These are phyloP conservation scores for Microplitis manilae DNA, from an alignment of 2,888 invertebrate genomes.

Conservation along the genomic window DNA sequence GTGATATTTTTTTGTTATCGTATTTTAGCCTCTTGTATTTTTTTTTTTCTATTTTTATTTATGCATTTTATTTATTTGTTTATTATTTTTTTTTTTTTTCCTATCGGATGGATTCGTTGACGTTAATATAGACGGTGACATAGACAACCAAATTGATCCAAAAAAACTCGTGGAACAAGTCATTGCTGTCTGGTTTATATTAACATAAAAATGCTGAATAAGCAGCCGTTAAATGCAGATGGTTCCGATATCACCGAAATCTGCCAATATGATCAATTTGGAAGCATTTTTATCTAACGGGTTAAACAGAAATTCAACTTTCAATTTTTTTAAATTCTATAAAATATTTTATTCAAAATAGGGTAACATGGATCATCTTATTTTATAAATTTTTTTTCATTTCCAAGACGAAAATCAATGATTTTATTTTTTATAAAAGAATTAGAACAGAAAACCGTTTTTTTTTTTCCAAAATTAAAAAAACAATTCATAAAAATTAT, in stretches of 20 bases:
- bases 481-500: too few relatives aligned
- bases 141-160: neutral
- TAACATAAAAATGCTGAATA: slow-evolving; percentile 69
- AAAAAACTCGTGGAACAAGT: slow-evolving; percentile 41
- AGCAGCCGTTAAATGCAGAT: slow-evolving; percentile 67
- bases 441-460: too few relatives aligned
- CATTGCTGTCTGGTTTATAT: slow-evolving; percentile 35
- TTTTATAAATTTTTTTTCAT: too few relatives aligned
- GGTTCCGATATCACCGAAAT: slow-evolving; percentile 54
- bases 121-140: neutral
- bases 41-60: slow-evolving; percentile 31
- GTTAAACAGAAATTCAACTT: slow-evolving; percentile 5
- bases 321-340: neutral
- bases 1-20: slow-evolving; percentile 10
- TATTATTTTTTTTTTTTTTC: slow-evolving; percentile 13
- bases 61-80: neutral
- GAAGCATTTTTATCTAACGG: slow-evolving; percentile 31
- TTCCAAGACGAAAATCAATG: too few relatives aligned
- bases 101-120: neutral
- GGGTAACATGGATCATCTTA: too few relatives aligned
- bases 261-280: slow-evolving; percentile 65
- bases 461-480: too few relatives aligned
- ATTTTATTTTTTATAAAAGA: too few relatives aligned
- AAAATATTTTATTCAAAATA: slow-evolving; percentile 14
- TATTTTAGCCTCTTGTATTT: slow-evolving; percentile 11